phyloP scores from a whole-genome alignment of 1,140 invertebrate species.

The Anastatus disparis region DNA sequence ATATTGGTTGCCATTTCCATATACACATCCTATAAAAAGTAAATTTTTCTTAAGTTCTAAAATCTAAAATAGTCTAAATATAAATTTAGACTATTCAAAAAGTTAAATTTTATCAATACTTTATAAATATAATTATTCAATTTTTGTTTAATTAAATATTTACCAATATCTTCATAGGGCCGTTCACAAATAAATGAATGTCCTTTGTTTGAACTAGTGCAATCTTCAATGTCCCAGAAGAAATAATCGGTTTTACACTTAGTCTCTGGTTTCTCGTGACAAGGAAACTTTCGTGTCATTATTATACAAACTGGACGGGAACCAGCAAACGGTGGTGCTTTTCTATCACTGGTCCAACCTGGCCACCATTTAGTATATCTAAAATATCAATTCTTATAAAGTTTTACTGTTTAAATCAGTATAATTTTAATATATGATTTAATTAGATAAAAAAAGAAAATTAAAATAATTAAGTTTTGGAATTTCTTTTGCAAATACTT shows the following conservation, averaged over 20 bases:
- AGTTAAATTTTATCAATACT: no score
- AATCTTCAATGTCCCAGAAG: slow-evolving; percentile 69
- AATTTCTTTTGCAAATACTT: no score
- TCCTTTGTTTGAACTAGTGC: slow-evolving; percentile 57
- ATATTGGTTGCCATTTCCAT: slow-evolving; percentile 67
- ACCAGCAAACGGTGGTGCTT: slow-evolving; percentile 45
- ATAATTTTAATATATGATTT: no score
- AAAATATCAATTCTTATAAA: no score
- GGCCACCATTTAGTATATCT: slow-evolving; percentile 64
- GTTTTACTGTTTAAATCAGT: no score
- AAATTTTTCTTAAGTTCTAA: no score
- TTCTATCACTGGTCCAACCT: slow-evolving; percentile 60
- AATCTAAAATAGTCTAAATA: no score
- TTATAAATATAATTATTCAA: no score
- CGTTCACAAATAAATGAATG: slow-evolving; percentile 69
- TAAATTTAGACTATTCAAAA: no score
- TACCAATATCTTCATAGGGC: slow-evolving; percentile 67
- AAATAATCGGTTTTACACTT: slow-evolving; percentile 66
- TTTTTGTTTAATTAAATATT: no score
- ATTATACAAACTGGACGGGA: slow-evolving; percentile 60
- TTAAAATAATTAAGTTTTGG: no score
- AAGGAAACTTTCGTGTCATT: slow-evolving; percentile 63
- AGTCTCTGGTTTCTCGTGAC: slow-evolving; percentile 53
- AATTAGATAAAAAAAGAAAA: no score
- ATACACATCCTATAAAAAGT: slow-evolving; percentile 66